Base-by-base conservation (phyloP, 2,888 invertebrate species). In the Megalurothrips usitatus region DNA sequence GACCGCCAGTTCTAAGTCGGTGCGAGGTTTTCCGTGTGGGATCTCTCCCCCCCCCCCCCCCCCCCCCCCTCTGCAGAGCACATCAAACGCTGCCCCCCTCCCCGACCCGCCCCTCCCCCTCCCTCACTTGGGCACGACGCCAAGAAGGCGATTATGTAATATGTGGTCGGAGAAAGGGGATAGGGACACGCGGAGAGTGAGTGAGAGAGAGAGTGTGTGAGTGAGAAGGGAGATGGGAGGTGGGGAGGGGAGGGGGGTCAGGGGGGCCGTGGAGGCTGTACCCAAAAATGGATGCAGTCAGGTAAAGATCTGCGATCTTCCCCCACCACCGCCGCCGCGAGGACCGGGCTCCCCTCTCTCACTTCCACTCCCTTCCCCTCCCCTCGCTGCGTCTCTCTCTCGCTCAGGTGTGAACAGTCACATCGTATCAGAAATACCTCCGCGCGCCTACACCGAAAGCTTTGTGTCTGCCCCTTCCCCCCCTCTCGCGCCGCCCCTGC, bases 221-320 rank as follows among this genome's bases (percentile, higher is more conserved):
- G 34, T 68, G 63, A 58, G 63, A 49, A 81, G 80, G 82, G 82
- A 79, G 80, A n/a, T 79, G 68, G 82, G 81, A 58, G 78, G 80
- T 81, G 81, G 79, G 81, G 23, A 79, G 47, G 82, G 80, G 75
- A 28, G 63, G 78, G 47, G 11, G 43, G 81, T 81, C 80, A 63
- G 82, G 78, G 75, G 79, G 58, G n/a, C n/a, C 52, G 79, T 47
- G 81, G 82, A 79, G 84, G 85, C 86, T 86, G 86, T 86, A 86
- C 85, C 85, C 83, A 75, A 75, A 75, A 75, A 75, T 88, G 87
- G 84, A 84, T 86, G 83, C 86, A 88, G 85, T 88, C 86, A 87
- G 83, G 87, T 89, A 89, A 89, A 89, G 89, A 89, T 89, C 86
- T 85, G 87, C 86, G 86, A 83, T 43, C 34, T 43, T 6, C 34